Evolutionary conservation across 1,140 invertebrate genomes (phyloP), one percentile per base, ranked within the genome.

Genomic region (Orius insidiosus): DNA sequence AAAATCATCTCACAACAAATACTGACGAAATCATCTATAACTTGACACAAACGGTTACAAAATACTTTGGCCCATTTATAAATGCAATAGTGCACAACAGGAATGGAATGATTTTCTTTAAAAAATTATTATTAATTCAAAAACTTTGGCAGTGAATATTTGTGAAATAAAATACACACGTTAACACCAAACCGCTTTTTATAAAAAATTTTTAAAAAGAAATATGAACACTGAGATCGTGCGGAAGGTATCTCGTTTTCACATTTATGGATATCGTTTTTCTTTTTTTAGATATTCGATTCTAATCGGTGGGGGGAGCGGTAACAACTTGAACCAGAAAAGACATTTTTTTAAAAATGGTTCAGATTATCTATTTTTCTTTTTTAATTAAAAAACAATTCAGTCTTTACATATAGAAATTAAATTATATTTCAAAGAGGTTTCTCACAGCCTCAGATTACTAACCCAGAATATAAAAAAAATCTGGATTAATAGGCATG

Each of bases 11-110:
- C 13, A 13, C 14, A 44, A 44, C 19, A 32, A 15, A 13, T 44
- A 44, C 13, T 24, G 34, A 33, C 14, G 6, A 13, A 32, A 32
- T 15, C 6, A 32, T 44, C 16, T 11, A 44, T 10, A 15, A 33
- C 5, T 32, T 33, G 13, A 33, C 31, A 33, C 13, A 13, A 7
- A 10, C 18, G 16, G 14, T 34, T 33, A 13, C 31, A 33, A 33
- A 44, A 30, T 33, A 32, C 42, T 44, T 44, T 44, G 42, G 42
- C 42, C 42, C 42, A 15, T 44, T n/a, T 13, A 10, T 42, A 44
- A 44, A 44, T 44, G 42, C 42, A 44, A 44, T 30, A 30, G 42
- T 44, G 34, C 9, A 15, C 31, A 33, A 44, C 24, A 24, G 24
- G 24, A 24, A 24, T 24, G 24, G 24, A 24, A 24, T 24, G 24